phyloP scores from a whole-genome alignment of 2,888 invertebrate species.

The Eutolmus rufibarbis region DNA sequence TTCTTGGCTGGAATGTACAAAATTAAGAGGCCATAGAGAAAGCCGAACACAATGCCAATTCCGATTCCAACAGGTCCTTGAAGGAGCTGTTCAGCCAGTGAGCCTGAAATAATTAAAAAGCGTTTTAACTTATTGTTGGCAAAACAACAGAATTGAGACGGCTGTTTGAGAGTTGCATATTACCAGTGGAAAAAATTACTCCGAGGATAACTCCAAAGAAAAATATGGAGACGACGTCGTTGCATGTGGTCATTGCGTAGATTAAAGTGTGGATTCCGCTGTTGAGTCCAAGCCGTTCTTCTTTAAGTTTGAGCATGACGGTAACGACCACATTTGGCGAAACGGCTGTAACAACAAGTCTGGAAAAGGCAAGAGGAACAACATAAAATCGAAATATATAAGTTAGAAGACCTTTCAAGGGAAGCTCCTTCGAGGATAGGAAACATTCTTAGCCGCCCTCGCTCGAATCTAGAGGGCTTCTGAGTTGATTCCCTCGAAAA shows the following conservation, averaged over 20 bases:
- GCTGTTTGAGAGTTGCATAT: constrained; percentile 45
- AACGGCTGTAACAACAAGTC: constrained; percentile 72
- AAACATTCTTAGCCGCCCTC: not conserved
- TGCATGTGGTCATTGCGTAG: constrained; percentile 67
- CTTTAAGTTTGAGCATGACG: constrained; percentile 69
- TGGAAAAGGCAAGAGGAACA: constrained; percentile 52
- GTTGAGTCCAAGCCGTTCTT: constrained; percentile 68
- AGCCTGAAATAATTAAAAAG: constrained; percentile 56
- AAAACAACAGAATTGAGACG: not conserved
- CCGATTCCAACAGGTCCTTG: constrained; percentile 69
- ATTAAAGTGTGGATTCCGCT: constrained; percentile 79
- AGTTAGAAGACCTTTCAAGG: not conserved
- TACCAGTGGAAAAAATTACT: constrained; percentile 70
- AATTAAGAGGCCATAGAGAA: constrained; percentile 68
- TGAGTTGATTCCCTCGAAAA: constrained; percentile 8
- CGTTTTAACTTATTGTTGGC: not conserved
- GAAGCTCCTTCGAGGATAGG: not conserved
- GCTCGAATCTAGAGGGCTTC: not conserved
- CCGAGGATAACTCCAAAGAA: constrained; percentile 74
- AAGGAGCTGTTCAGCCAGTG: constrained; percentile 63
- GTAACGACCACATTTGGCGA: constrained; percentile 80
- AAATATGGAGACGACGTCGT: constrained; percentile 79
- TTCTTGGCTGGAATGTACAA: constrained; percentile 68
- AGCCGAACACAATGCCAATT: constrained; percentile 70
- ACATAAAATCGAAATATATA: constrained; percentile 20